Conservation (phyloP, 2,797 vertebrate genomes). For the Neosilurus hyrtlii region DNA sequence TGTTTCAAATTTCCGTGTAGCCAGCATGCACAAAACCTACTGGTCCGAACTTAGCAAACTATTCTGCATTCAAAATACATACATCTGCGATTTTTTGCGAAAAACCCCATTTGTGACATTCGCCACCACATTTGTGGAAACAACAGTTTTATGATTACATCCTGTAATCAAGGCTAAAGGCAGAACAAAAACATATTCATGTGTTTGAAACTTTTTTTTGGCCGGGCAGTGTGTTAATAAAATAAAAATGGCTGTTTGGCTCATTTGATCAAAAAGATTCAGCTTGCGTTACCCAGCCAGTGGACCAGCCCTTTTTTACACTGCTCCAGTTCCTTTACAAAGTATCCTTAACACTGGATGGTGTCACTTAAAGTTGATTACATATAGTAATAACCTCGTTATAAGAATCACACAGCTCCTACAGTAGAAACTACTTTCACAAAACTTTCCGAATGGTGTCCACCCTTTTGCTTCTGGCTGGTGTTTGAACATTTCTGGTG, state of each 20-base stretch:
- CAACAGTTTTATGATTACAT: no score
- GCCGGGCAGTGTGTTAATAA: not conserved
- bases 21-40: no score
- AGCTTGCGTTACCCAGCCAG: not conserved
- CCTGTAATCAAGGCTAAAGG: no score
- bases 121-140: no score
- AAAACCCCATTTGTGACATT: no score
- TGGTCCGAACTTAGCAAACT: no score
- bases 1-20: no score
- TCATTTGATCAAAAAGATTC: slow-evolving; percentile 5
- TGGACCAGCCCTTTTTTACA: slow-evolving; percentile 11
- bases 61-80: no score
- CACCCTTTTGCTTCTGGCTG: not conserved
- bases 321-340: not conserved
- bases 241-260: slow-evolving; percentile 35
- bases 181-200: no score
- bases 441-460: not conserved
- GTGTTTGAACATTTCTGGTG: not conserved
- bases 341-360: slow-evolving; percentile 4
- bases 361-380: not conserved
- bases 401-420: not conserved
- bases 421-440: not conserved
- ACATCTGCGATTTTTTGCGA: no score
- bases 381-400: slow-evolving; percentile 9
- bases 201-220: no score